Percentiles rank a stretch among this genome's conserved stretches.
These are phyloP conservation scores for Rhagoletis zephyria DNA, from an alignment of 1,140 invertebrate species.

Conservation along the genomic window DNA sequence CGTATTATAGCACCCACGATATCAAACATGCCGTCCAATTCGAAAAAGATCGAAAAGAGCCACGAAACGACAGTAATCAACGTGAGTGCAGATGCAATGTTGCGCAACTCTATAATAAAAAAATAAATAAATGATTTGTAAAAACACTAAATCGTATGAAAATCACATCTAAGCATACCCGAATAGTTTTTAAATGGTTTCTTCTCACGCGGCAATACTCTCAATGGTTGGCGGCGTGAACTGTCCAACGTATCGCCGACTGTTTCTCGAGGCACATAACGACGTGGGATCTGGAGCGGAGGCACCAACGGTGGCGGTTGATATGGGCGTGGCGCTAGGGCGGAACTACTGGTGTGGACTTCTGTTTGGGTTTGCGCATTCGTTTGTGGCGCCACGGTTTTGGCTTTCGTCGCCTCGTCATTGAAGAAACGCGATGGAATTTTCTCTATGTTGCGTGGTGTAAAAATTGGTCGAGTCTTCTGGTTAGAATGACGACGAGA, in stretches of 20 bases:
- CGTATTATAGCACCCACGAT: conserved; percentile 27
- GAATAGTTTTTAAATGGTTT: conserved; percentile 41
- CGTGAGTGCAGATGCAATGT: conserved; percentile 53
- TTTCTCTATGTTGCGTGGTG: conserved; percentile 51
- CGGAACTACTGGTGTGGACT: neutral
- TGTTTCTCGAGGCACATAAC: conserved; percentile 14
- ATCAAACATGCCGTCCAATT: conserved; percentile 51
- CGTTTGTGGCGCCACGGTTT: neutral
- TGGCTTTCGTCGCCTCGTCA: neutral
- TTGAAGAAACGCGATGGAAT: conserved; percentile 11
- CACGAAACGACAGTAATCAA: conserved; percentile 53
- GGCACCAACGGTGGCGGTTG: neutral
- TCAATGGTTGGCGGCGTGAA: conserved; percentile 23
- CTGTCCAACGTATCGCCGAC: neutral
- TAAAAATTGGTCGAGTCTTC: conserved; percentile 50
- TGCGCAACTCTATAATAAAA: conserved; percentile 39
- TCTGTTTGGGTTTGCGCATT: conserved; percentile 1
- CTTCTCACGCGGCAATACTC: conserved; percentile 31
- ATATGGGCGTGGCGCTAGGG: conserved; percentile 20
- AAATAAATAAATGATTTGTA: neutral
- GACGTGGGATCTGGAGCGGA: neutral
- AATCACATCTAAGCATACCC: neutral
- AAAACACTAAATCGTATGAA: neutral
- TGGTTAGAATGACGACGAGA: conserved; percentile 46
- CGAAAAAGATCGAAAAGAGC: conserved; percentile 54